phyloP scores from a whole-genome alignment of 2,797 vertebrate species.

The Pachyuromys duprasi region DNA sequence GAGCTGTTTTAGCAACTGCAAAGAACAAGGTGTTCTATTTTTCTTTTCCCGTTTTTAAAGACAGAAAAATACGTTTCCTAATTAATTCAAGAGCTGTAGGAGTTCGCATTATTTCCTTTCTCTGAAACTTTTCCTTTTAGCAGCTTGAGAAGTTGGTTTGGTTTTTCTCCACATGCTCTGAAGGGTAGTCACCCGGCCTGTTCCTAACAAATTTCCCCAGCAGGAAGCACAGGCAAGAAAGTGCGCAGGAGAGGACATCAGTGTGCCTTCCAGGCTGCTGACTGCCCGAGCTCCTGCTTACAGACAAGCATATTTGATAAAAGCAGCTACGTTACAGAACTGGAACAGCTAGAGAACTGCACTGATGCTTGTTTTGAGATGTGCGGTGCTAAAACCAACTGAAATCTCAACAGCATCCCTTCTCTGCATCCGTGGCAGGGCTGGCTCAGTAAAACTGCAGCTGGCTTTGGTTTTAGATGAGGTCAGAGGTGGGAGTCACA shows the following conservation, averaged over 20 bases:
- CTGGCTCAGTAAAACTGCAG: not conserved
- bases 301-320: conserved; percentile 8
- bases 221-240: not conserved
- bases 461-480: not conserved
- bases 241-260: not conserved
- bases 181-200: not conserved
- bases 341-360: not conserved
- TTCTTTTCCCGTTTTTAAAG: conserved; percentile 17
- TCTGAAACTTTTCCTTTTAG: conserved; percentile 55
- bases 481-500: not conserved
- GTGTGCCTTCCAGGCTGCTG: not conserved
- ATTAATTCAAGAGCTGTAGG: conserved; percentile 69
- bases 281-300: conserved; percentile 26
- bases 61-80: conserved; percentile 67
- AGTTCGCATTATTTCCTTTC: conserved; percentile 62
- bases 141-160: conserved; percentile 14
- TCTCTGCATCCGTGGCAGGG: not conserved
- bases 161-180: conserved; percentile 33
- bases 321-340: not conserved
- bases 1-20: conserved; percentile 53
- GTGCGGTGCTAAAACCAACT: not conserved
- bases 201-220: conserved; percentile 16
- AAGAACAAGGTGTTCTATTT: conserved; percentile 62
- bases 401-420: not conserved
- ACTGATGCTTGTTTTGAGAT: not conserved